These are phyloP conservation scores for Numenius arquata DNA, from an alignment of 2,113 vertebrate genomes.

Conservation along the genomic window DNA sequence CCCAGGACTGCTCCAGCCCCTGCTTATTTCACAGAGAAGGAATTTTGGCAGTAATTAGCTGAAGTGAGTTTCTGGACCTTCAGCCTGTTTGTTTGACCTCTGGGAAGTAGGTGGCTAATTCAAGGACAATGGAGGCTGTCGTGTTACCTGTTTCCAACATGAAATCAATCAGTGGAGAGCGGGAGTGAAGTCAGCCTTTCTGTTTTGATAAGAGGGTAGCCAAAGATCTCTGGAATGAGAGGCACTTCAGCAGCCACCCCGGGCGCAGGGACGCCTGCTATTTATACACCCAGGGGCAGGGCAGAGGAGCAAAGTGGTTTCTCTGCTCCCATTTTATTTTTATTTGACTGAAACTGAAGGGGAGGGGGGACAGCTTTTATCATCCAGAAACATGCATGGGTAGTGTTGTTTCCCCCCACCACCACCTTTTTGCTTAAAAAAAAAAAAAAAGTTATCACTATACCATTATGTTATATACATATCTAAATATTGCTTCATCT, in stretches of 20 bases:
- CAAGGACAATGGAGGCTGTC: slow-evolving; percentile 58
- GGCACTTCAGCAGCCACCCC: slow-evolving; percentile 55
- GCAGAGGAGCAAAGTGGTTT: slow-evolving; percentile 32
- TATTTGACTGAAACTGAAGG: slow-evolving; percentile 3
- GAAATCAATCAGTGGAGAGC: slow-evolving; percentile 60
- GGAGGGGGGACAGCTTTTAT: neutral
- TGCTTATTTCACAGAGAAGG: slow-evolving; percentile 28
- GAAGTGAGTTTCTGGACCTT: slow-evolving; percentile 14
- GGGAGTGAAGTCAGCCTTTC: slow-evolving; percentile 67
- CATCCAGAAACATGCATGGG: neutral
- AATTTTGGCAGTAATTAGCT: slow-evolving; percentile 63
- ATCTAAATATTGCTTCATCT: neutral
- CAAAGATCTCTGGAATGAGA: slow-evolving; percentile 65
- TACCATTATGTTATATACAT: neutral
- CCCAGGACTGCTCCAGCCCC: slow-evolving; percentile 23
- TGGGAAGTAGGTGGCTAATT: slow-evolving; percentile 69
- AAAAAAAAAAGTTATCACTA: neutral
- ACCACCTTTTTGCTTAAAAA: neutral
- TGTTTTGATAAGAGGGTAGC: slow-evolving; percentile 71
- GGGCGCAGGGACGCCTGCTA: slow-evolving; percentile 39
- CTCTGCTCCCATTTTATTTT: slow-evolving; percentile 45
- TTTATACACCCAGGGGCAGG: slow-evolving; percentile 54
- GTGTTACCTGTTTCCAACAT: slow-evolving; percentile 61
- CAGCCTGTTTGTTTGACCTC: slow-evolving; percentile 70
- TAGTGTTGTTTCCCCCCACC: neutral